Evolutionary conservation across 2,113 vertebrate genomes (phyloP).

Genomic region (Panthera tigris): DNA sequence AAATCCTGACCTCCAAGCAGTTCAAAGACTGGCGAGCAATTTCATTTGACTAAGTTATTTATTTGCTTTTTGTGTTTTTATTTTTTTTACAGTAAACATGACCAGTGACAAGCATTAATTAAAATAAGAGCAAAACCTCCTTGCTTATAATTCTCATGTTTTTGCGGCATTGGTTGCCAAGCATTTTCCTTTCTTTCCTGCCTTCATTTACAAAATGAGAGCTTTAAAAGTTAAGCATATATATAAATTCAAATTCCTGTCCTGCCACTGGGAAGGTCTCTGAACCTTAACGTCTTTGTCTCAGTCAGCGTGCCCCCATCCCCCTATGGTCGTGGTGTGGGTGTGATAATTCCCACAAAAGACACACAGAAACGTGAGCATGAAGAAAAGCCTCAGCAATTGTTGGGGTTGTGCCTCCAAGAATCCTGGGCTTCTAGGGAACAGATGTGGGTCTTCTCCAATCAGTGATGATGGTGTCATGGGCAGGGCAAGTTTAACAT

Average conservation of each 20-base stretch:
- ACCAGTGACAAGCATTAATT: not conserved
- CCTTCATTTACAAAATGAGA: not conserved
- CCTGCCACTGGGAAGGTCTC: not conserved
- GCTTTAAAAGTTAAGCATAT: not conserved
- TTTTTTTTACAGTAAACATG: not conserved
- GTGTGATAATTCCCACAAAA: no score
- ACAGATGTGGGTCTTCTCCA: not conserved
- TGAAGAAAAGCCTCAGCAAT: not conserved
- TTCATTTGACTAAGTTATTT: not conserved
- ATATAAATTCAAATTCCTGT: not conserved
- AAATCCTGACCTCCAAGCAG: not conserved
- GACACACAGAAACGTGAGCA: not conserved
- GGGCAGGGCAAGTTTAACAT: not conserved
- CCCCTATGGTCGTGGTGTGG: accelerated
- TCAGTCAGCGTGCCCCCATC: not conserved
- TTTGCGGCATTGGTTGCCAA: not conserved
- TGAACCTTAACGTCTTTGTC: not conserved
- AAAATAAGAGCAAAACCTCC: not conserved
- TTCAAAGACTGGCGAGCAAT: not conserved
- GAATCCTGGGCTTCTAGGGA: not conserved
- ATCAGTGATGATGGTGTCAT: not conserved
- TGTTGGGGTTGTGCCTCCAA: not conserved
- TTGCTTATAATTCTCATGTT: not conserved
- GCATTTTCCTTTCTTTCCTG: not conserved
- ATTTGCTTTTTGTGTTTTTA: not conserved